Evolutionary conservation across 2,888 invertebrate species (phyloP).

Genomic region (Byasa hedistus): DNA sequence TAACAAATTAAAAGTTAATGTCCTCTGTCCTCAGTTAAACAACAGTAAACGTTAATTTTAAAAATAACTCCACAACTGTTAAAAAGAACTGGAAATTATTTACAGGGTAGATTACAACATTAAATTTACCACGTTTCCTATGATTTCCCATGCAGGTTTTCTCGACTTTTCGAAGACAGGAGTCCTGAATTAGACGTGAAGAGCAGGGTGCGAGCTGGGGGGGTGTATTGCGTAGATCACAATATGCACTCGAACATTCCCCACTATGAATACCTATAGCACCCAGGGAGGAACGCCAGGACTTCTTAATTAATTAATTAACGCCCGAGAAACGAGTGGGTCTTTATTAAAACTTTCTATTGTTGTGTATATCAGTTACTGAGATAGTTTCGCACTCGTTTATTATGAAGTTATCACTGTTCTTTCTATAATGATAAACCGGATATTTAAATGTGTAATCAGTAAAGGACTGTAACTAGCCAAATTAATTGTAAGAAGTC

Average conservation of each 20-base stretch:
- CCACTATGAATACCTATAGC: constrained; percentile 68
- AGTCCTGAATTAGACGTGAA: constrained; percentile 72
- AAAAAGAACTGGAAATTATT: neutral
- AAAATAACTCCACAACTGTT: neutral
- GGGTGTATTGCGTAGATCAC: constrained; percentile 65
- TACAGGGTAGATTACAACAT: constrained; percentile 12
- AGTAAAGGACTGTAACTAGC: too few relatives aligned
- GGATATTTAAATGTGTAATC: neutral
- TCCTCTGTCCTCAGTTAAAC: too few relatives aligned
- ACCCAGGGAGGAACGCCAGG: constrained; percentile 52
- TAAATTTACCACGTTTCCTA: constrained; percentile 19
- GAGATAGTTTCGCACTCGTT: constrained; percentile 19
- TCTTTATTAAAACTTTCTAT: constrained; percentile 25
- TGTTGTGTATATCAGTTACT: constrained; percentile 16
- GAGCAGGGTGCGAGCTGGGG: constrained; percentile 50
- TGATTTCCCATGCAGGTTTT: constrained; percentile 42
- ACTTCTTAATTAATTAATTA: constrained; percentile 58
- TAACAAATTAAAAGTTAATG: too few relatives aligned
- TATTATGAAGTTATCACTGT: neutral
- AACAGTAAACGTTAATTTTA: too few relatives aligned
- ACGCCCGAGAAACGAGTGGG: constrained; percentile 31
- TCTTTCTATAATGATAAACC: neutral
- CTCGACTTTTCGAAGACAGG: constrained; percentile 57
- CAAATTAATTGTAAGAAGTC: too few relatives aligned
- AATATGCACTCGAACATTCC: constrained; percentile 79